Conservation (phyloP, 2,888 invertebrate genomes). For the Caenorhabditis virilis region DNA sequence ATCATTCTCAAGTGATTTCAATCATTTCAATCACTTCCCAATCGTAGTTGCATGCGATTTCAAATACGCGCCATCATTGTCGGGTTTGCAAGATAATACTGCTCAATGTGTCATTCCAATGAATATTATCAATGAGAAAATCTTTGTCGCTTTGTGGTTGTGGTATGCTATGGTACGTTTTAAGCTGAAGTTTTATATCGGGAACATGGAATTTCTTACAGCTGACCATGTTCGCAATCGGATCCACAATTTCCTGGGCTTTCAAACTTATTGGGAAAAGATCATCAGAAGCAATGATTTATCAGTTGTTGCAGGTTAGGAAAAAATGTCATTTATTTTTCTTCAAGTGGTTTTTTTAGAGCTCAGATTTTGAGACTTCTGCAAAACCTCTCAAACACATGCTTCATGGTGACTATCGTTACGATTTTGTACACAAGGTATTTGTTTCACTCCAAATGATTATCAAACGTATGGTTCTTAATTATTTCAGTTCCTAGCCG, state of each 20-base stretch:
- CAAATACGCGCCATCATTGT: constrained; percentile 14
- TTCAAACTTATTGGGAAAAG: constrained; percentile 10
- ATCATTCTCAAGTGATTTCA: no score
- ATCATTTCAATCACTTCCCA: constrained; percentile 33
- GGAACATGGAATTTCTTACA: constrained; percentile 3
- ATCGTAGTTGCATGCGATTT: constrained; percentile 36
- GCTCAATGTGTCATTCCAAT: constrained; percentile 45
- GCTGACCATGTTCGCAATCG: constrained; percentile 17
- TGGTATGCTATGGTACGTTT: constrained; percentile 36
- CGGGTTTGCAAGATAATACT: constrained; percentile 7
- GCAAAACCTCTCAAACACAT: neutral
- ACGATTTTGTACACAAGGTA: constrained; percentile 23
- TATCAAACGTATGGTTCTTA: neutral
- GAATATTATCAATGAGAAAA: constrained; percentile 51
- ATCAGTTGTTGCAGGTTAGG: neutral
- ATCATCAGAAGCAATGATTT: neutral
- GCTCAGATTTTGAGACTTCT: neutral
- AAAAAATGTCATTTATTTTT: neutral
- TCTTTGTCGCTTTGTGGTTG: constrained; percentile 46
- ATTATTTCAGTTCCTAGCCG: constrained; percentile 16
- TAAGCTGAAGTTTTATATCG: neutral
- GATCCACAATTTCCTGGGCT: constrained; percentile 21
- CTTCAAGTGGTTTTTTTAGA: neutral
- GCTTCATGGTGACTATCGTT: constrained; percentile 9
- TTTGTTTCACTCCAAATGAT: neutral